Base-by-base conservation (phyloP, 2,113 vertebrate genomes). In the Burhinus oedicnemus region DNA sequence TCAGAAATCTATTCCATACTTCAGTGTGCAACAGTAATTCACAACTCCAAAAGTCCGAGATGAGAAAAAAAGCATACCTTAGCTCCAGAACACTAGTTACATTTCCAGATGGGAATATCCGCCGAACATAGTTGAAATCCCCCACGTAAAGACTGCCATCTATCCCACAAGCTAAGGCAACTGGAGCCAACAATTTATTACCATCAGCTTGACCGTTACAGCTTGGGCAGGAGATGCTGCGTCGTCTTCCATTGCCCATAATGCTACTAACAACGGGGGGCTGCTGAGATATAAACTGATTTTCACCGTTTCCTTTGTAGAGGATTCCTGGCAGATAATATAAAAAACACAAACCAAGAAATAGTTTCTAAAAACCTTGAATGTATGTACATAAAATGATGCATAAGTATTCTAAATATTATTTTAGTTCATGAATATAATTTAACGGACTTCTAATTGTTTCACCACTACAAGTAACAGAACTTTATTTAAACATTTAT, bases 91-190 rank as follows among this genome's bases (percentile, higher is more conserved):
- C 99, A 69, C 99, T 99, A 20, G 99, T 99, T 80, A 99, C 99
- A 4, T 99, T 99, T 96, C 99, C 99, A 36, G 99, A 99, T 22
- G 99, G 99, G 97, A 99, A 99, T 85, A 99, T 99, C 47, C 99
- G 98, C 21, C 99, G 98, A n/a, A 99, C 99, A 65, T 99, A 99
- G 98, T 99, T 99, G 98, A 99, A 99, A 96, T 99, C 99, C 10
- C 99, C 99, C 18, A 99, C 99, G 5, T 99, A 99, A 5, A 99
- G 98, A 30, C 99, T 99, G 89, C 99, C 99, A 11, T 99, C 99
- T 25, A 98, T 98, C 69, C 99, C 99, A 95, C 99, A 99, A 2
- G 99, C 99, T 85, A 99, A 96, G 2, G 99, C 99, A 42, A 99
- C 99, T 0, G 99, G 99, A 34, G 99, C 99, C 96, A 99, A 55